These are phyloP conservation scores for Aphrophora alni DNA, from an alignment of 2,888 invertebrate species.

Conservation along the genomic window DNA sequence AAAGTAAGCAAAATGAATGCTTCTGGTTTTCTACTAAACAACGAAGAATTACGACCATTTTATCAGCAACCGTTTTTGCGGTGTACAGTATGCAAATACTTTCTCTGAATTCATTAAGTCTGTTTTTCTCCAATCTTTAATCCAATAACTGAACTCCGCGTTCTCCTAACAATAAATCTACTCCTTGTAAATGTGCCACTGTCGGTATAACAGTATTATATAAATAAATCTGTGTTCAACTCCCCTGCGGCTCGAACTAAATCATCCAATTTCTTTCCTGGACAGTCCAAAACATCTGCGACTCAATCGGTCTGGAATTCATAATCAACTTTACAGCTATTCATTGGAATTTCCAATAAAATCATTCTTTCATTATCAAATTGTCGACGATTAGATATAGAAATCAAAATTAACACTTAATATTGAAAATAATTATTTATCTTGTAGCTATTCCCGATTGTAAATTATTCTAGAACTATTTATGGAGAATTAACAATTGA, in stretches of 20 bases:
- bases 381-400: no score
- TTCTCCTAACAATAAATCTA: background rate
- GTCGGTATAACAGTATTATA: background rate
- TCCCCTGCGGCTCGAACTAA: background rate
- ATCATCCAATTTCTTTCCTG: background rate
- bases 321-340: background rate
- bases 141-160: background rate
- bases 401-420: no score
- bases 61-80: no score
- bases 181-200: background rate
- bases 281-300: background rate
- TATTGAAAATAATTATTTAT: no score
- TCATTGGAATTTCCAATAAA: background rate
- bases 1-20: no score
- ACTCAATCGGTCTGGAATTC: background rate
- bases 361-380: background rate
- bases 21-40: no score
- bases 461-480: no score
- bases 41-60: no score
- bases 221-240: background rate
- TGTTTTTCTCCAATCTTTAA: no score
- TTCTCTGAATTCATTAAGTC: background rate
- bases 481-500: no score
- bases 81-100: no score
- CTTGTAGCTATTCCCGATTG: no score